Base-by-base conservation (phyloP, 2,797 vertebrate genomes). In the Nothura maculosa region DNA sequence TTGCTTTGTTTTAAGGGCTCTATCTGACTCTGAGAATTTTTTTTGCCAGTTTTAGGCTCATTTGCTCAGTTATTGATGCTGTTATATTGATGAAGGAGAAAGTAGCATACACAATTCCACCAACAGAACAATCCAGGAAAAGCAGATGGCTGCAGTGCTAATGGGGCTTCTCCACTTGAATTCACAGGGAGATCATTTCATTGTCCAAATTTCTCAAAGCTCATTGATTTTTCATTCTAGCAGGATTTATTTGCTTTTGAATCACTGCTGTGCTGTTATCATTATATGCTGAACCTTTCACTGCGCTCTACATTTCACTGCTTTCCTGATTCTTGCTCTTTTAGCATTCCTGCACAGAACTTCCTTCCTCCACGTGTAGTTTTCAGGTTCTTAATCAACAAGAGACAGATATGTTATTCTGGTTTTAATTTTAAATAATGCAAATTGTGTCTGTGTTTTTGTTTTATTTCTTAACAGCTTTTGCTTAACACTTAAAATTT, bases 221-320 rank as follows among this genome's bases (percentile, higher is more conserved):
- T 95, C 96, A 96, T 95, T 96, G 96, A 96, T 96, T 96, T 96
- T 95, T 96, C 93, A 95, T 96, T 96, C 95, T 77, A 74, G 89
- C 77, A 80, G 95, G 92, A 96, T 96, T 96, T 95, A 81, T 96
- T 95, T 96, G 94, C 93, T 95, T 95, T 95, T 87, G 87, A 93
- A 89, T 86, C 87, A 90, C 95, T 90, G 93, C 96, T 95, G 92
- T 92, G 94, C 92, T 93, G 76, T 92, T 96, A 55, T 90, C 88
- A 85, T 92, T 76, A 76, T 60, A 90, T 94, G 75, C 83, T 90
- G 87, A 66, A 93, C 93, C 91, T 97, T 97, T 96, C 95, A 95
- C 96, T 95, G 89, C 80, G 22, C 85, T 86, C 54, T 89, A 75
- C 90, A 28, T 96, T 96, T 92, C 95, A 92, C 81, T 94, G 3